Percentiles rank a stretch among this genome's conserved stretches.
Conservation (phyloP, 37 sponge, comb jelly and placozoan species). For the Corticium candelabrum region DNA sequence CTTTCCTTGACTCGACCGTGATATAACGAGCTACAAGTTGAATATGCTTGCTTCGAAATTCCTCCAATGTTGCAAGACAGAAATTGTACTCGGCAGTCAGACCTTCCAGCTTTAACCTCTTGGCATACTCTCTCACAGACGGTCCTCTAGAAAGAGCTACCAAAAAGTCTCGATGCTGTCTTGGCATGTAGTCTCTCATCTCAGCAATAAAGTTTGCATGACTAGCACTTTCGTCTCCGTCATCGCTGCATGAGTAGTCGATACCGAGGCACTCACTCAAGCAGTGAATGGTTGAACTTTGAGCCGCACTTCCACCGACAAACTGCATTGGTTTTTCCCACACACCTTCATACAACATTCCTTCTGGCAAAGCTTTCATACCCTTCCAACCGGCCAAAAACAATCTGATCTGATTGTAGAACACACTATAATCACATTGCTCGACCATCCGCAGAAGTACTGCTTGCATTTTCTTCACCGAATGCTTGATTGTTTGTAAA, state of each 20-base stretch:
- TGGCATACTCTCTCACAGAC: too few relatives aligned
- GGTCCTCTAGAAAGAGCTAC: too few relatives aligned
- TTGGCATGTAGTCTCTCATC: constrained; percentile 52
- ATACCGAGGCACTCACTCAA: constrained; percentile 30
- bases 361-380: constrained; percentile 46
- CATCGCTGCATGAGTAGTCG: too few relatives aligned
- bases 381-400: constrained; percentile 55
- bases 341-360: constrained; percentile 61
- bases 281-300: constrained; percentile 36
- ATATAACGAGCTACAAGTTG: background rate
- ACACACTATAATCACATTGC: constrained; percentile 30
- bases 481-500: background rate
- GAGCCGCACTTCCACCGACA: constrained; percentile 57
- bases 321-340: constrained; percentile 22
- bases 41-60: background rate
- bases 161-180: constrained; percentile 40
- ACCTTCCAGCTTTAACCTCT: too few relatives aligned
- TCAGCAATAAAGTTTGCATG: constrained; percentile 25
- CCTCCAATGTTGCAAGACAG: too few relatives aligned
- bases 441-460: constrained; percentile 31
- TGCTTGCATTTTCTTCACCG: background rate
- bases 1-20: background rate
- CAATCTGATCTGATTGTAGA: constrained; percentile 48
- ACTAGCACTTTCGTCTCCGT: constrained; percentile 30
- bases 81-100: too few relatives aligned